phyloP scores from a whole-genome alignment of 1,140 invertebrate genomes.

The Druon quercuslanigerum region DNA sequence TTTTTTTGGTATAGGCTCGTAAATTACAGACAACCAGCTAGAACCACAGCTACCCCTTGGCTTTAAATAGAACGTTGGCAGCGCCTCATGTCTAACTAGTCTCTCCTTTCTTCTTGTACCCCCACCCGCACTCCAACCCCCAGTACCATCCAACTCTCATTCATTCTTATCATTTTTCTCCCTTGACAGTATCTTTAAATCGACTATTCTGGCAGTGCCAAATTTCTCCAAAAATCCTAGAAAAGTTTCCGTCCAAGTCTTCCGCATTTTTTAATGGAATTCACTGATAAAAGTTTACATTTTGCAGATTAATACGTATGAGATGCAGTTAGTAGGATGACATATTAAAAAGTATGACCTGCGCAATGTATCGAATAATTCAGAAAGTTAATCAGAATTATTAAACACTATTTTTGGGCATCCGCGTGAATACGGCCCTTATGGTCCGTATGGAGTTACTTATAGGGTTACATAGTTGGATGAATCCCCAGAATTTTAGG shows the following conservation, averaged over 20 bases:
- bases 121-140: conserved; percentile 10
- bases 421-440: too few relatives aligned
- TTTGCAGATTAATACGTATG: not conserved
- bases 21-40: conserved; percentile 66
- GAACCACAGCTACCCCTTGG: conserved; percentile 55
- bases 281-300: conserved; percentile 15
- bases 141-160: not conserved
- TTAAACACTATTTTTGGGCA: too few relatives aligned
- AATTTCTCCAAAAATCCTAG: not conserved
- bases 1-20: conserved; percentile 70
- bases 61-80: conserved; percentile 74
- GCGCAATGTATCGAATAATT: too few relatives aligned
- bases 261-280: conserved; percentile 13
- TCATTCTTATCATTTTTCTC: conserved; percentile 23
- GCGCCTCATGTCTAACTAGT: conserved; percentile 59
- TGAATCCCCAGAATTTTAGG: too few relatives aligned
- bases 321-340: too few relatives aligned
- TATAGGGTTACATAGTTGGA: too few relatives aligned
- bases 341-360: too few relatives aligned
- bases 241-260: not conserved
- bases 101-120: conserved; percentile 46
- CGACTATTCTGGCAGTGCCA: conserved; percentile 11
- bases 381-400: too few relatives aligned
- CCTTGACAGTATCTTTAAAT: conserved; percentile 31
- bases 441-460: too few relatives aligned